Percentiles rank a stretch among this genome's conserved stretches.
Conservation (phyloP, 2,113 vertebrate genomes). For the Alethe castanea region DNA sequence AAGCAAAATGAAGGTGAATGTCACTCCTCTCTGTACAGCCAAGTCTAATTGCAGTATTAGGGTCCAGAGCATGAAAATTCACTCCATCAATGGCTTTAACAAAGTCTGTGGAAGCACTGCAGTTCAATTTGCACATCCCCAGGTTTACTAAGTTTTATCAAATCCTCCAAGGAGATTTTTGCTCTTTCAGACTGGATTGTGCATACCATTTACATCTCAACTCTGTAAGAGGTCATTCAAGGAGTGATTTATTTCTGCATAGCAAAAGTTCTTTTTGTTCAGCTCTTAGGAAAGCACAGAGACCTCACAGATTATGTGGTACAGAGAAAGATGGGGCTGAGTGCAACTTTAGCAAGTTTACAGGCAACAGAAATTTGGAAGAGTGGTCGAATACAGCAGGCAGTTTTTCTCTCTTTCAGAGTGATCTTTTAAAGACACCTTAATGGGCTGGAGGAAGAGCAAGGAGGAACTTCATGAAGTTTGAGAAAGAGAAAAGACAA, state of each 20-base stretch:
- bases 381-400: not conserved
- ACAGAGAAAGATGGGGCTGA: not conserved
- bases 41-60: conserved; percentile 26
- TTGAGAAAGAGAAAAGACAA: not conserved
- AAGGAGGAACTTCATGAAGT: not conserved
- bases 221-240: not conserved
- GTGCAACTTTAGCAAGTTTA: not conserved
- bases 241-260: conserved; percentile 23
- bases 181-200: conserved; percentile 8
- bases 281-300: conserved; percentile 31
- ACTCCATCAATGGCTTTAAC: not conserved
- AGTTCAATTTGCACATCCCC: not conserved
- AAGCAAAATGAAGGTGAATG: conserved; percentile 37
- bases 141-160: conserved; percentile 19
- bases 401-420: not conserved
- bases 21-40: not conserved
- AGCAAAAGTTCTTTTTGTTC: conserved; percentile 11
- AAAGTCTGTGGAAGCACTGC: not conserved
- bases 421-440: not conserved
- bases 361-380: not conserved
- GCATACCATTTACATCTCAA: not conserved
- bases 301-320: conserved; percentile 16
- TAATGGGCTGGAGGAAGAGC: not conserved
- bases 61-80: not conserved
- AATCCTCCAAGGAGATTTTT: conserved; percentile 51